A percentile compares a stretch with the other conserved stretches of the same genome.
These are phyloP conservation scores for Palloptera scutellata DNA, from an alignment of 2,888 invertebrate genomes.

Conservation along the genomic window DNA sequence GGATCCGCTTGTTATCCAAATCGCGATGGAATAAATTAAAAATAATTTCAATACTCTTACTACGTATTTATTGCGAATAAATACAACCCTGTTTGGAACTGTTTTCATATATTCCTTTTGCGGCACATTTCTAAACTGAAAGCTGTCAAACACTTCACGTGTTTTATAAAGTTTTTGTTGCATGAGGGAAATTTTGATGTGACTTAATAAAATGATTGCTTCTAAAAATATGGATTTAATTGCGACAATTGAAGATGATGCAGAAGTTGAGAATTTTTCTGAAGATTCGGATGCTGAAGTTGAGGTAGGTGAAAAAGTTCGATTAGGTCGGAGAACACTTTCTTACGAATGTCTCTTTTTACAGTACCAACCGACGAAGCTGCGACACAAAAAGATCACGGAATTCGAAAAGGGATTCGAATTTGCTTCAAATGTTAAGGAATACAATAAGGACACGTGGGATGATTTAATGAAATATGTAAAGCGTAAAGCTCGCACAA, in stretches of 20 bases:
- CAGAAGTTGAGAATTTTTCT: conserved; percentile 81
- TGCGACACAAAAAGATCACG: conserved; percentile 74
- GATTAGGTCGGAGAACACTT: not conserved
- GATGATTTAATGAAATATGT: conserved; percentile 81
- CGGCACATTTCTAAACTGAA: too few relatives aligned
- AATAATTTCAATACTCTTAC: too few relatives aligned
- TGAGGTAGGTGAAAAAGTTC: conserved; percentile 68
- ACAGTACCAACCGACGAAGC: conserved; percentile 85
- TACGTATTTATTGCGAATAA: too few relatives aligned
- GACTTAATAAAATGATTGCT: conserved; percentile 20
- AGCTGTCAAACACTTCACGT: too few relatives aligned
- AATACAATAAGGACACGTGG: conserved; percentile 85
- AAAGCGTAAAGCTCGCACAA: conserved; percentile 79
- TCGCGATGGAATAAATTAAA: too few relatives aligned
- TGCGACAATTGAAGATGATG: conserved; percentile 84
- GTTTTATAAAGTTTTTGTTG: too few relatives aligned
- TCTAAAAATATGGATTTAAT: conserved; percentile 70
- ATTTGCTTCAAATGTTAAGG: conserved; percentile 79
- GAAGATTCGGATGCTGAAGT: conserved; percentile 83
- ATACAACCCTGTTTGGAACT: too few relatives aligned
- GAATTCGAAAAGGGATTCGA: conserved; percentile 84
- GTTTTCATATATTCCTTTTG: too few relatives aligned
- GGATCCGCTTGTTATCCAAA: too few relatives aligned
- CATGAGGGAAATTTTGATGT: not conserved
- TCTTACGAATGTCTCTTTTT: conserved; percentile 44